These are phyloP conservation scores for Fistularia commersonii DNA, from an alignment of 2,797 vertebrate species.

Conservation along the genomic window DNA sequence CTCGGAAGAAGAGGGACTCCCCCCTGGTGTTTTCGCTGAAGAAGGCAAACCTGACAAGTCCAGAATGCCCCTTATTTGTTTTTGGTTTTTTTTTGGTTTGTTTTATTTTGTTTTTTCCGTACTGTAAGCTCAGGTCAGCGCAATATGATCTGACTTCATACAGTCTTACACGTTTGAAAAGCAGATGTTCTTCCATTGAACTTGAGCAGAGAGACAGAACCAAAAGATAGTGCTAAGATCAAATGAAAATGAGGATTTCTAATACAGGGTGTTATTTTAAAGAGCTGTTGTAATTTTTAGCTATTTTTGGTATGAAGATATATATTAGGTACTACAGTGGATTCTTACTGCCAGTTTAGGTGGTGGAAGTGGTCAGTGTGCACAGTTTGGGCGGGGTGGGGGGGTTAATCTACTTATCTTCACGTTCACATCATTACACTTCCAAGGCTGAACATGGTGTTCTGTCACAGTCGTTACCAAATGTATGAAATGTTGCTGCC, in stretches of 20 bases:
- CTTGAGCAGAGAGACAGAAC: conserved; percentile 43
- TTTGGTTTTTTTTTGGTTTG: too few species aligned
- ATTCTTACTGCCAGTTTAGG: conserved; percentile 57
- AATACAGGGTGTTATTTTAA: conserved; percentile 76
- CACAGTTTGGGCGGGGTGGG: conserved; percentile 29
- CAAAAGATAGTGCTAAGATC: conserved; percentile 55
- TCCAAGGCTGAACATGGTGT: conserved; percentile 29
- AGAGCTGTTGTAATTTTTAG: conserved; percentile 57
- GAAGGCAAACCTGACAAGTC: conserved; percentile 55
- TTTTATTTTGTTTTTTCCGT: too few species aligned
- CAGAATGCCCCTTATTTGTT: conserved; percentile 30
- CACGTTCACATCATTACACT: conserved; percentile 28
- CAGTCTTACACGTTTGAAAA: conserved; percentile 36
- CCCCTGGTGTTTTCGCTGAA: conserved; percentile 38
- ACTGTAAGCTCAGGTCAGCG: conserved; percentile 47
- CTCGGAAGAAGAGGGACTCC: conserved; percentile 34
- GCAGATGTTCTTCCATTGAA: conserved; percentile 32
- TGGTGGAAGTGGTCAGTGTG: conserved; percentile 52
- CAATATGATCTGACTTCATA: conserved; percentile 42
- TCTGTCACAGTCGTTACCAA: conserved; percentile 36
- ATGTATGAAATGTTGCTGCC: conserved; percentile 24
- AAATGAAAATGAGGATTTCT: conserved; percentile 57
- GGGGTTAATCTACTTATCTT: conserved; percentile 25
- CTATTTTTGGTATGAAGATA: conserved; percentile 72
- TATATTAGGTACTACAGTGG: conserved; percentile 74